Base-by-base conservation (phyloP, 2,888 invertebrate genomes). In the Perithous albicinctus region DNA sequence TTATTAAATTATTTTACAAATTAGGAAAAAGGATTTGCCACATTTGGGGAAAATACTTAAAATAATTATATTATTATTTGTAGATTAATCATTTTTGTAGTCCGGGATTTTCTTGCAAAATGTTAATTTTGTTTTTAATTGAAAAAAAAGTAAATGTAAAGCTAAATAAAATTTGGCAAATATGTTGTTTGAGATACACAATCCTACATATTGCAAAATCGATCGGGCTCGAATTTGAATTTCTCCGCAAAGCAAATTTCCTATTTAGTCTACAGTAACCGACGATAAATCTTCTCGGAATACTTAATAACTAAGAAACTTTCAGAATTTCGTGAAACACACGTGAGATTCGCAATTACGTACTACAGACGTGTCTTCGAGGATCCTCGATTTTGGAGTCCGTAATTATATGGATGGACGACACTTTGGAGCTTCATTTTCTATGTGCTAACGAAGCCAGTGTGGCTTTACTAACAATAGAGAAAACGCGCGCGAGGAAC, bases 361-460 rank as follows among this genome's bases (percentile, higher is more conserved):
- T 20, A 20, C 20, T 38, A 38, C 61, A 10, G 63, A 41, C 10
- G 23, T 1, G 5, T 41, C 35, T 43, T 18, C 54, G 2, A 59
- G 41, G 2, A 29, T 56, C 32, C 41, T 18, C 29, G 72, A 29
- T 59, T n/a, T n/a, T 59, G 20, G 32, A 46, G 8, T 8, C 29
- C n/a, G 35, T 67, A 43, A 59, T 70, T 43, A 56, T n/a, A 38
- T 18, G 29, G 23, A 29, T 54, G 38, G 6, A 15, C 20, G 43
- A 43, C 56, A 59, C 56, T 70, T 43, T 41, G 43, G 26, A 26
- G 29, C 32, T 56, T 59, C 54, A 26, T 29, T 56, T 29, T 26
- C 41, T 29, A 15, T 26, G 59, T 20, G 41, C 72, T 72, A 72
- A 72, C 72, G 72, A 72, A 72, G 59, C 46, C 72, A 59, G 56